phyloP scores from a whole-genome alignment of 2,113 vertebrate genomes.

The Myotis brandtii region DNA sequence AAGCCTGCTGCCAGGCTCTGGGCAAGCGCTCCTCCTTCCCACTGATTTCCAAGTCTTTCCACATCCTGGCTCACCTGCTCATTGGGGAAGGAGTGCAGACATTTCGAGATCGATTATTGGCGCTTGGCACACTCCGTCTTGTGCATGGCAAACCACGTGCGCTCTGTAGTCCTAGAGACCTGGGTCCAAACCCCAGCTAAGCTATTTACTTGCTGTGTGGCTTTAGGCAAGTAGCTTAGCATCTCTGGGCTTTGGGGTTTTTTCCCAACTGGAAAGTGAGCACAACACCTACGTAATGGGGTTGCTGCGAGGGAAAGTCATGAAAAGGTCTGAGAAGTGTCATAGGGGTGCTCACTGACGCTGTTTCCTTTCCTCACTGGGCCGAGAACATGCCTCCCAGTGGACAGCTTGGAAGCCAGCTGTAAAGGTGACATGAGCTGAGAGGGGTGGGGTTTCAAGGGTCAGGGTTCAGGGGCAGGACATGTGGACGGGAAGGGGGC shows the following conservation, averaged over 20 bases:
- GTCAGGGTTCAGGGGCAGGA: rapidly evolving
- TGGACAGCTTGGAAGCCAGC: not conserved
- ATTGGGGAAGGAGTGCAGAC: not conserved
- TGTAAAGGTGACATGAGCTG: not conserved
- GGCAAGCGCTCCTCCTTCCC: not conserved
- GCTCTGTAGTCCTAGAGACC: not conserved
- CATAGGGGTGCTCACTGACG: too few relatives aligned
- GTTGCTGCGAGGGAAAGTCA: not conserved
- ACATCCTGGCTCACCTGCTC: not conserved
- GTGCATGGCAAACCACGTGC: rapidly evolving
- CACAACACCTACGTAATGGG: not conserved
- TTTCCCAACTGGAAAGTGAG: not conserved
- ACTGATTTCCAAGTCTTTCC: not conserved
- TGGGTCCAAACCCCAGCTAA: not conserved
- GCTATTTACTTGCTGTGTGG: not conserved
- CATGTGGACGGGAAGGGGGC: not conserved
- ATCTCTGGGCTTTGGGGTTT: not conserved
- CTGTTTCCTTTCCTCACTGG: not conserved
- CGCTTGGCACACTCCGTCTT: not conserved
- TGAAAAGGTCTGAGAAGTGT: too few relatives aligned
- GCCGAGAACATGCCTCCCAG: not conserved
- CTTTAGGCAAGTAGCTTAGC: not conserved
- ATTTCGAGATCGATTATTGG: not conserved
- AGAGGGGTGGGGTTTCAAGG: not conserved
- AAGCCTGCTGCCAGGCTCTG: not conserved